Evolutionary conservation across 2,888 invertebrate species (phyloP).

Genomic region (Anthrax anthrax): DNA sequence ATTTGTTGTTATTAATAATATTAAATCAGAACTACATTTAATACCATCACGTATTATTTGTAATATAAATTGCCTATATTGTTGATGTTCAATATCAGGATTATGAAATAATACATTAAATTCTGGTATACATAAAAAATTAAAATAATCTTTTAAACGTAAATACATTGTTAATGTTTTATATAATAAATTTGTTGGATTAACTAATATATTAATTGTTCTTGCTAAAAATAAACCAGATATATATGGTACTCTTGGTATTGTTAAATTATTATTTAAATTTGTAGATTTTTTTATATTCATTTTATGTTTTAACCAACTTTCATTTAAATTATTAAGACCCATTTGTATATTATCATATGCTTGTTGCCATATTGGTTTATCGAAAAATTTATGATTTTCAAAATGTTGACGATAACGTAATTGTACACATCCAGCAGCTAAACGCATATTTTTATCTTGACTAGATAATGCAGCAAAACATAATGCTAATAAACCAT

Average conservation of each 20-base stretch:
- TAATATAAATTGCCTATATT: constrained; percentile 64
- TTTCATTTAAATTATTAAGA: constrained; percentile 20
- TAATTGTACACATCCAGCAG: constrained; percentile 59
- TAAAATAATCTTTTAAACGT: constrained; percentile 60
- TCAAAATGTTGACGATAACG: constrained; percentile 63
- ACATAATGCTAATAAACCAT: constrained; percentile 54
- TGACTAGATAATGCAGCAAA: constrained; percentile 56
- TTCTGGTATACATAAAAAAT: constrained; percentile 72
- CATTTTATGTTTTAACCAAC: constrained; percentile 29
- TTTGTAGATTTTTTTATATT: constrained; percentile 19
- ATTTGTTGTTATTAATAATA: constrained; percentile 55
- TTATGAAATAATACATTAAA: constrained; percentile 74
- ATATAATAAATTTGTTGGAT: constrained; percentile 63
- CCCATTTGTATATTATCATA: constrained; percentile 32
- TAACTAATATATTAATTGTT: constrained; percentile 48
- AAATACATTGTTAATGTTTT: constrained; percentile 63
- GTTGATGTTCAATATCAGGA: constrained; percentile 50
- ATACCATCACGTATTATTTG: constrained; percentile 62
- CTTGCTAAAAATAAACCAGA: constrained; percentile 28
- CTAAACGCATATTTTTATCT: constrained; percentile 49
- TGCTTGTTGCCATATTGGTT: constrained; percentile 29
- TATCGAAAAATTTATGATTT: constrained; percentile 39
- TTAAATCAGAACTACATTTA: constrained; percentile 57
- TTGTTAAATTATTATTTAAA: constrained; percentile 12
- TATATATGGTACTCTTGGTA: constrained; percentile 29